Conservation (phyloP, 2,797 vertebrate species). For the Rhinoraja longicauda region DNA sequence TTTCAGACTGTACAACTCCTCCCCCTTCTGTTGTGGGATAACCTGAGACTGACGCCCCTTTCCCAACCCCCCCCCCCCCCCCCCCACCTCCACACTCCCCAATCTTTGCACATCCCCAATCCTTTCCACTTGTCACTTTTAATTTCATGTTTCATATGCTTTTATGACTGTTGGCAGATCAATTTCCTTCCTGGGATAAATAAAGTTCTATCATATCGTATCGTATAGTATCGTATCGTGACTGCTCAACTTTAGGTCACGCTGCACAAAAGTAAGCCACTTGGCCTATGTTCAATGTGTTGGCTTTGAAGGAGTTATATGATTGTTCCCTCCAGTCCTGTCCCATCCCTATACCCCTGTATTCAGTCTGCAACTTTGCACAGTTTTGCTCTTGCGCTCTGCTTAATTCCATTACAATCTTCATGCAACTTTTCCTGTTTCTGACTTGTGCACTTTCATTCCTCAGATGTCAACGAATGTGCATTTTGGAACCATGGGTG, state of each 20-base stretch:
- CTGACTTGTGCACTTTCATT: conserved; percentile 34
- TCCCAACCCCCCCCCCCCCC: too few relatives aligned
- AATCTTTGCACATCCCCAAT: too few relatives aligned
- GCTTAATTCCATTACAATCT: background rate
- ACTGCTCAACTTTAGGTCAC: background rate
- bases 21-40: too few relatives aligned
- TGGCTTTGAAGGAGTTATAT: background rate
- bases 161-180: too few relatives aligned
- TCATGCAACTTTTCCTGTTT: background rate
- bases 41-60: too few relatives aligned
- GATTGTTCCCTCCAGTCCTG: background rate
- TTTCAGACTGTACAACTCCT: too few relatives aligned
- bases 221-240: too few relatives aligned
- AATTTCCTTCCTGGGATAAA: too few relatives aligned
- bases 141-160: too few relatives aligned
- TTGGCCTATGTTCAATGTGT: background rate
- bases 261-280: background rate
- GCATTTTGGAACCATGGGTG: conserved; percentile 86
- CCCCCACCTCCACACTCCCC: too few relatives aligned
- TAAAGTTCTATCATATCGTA: too few relatives aligned
- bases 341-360: background rate
- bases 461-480: conserved; percentile 85
- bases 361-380: background rate
- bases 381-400: background rate
- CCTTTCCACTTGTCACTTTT: too few relatives aligned